These are phyloP conservation scores for Tetramorium bicarinatum DNA, from an alignment of 2,888 invertebrate species.

Conservation along the genomic window DNA sequence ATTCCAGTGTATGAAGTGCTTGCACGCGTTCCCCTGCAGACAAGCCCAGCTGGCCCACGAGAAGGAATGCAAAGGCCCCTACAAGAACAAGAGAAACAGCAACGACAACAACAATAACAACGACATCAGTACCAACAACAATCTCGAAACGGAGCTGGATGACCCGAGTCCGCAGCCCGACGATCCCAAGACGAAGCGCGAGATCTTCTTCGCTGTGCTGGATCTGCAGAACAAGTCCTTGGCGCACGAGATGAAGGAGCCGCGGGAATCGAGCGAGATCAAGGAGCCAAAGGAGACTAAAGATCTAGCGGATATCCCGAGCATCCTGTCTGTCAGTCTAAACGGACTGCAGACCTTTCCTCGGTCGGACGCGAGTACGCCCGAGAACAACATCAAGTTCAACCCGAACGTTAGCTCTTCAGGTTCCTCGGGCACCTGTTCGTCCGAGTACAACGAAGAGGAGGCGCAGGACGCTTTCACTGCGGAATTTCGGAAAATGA, in stretches of 20 bases:
- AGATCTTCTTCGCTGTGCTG: conserved; percentile 94
- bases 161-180: conserved; percentile 83
- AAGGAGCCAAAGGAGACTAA: conserved; percentile 86
- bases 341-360: conserved; percentile 79
- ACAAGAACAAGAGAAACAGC: conserved; percentile 83
- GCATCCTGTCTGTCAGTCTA: conserved; percentile 92
- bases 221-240: conserved; percentile 92
- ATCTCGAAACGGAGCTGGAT: conserved; percentile 19
- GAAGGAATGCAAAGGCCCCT: conserved; percentile 86
- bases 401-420: conserved; percentile 79
- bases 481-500: conserved; percentile 95
- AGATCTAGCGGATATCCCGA: conserved; percentile 95
- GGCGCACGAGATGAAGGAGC: conserved; percentile 75
- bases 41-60: conserved; percentile 91
- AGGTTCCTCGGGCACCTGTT: conserved; percentile 82
- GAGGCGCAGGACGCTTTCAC: conserved; percentile 95
- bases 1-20: conserved; percentile 91
- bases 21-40: conserved; percentile 91
- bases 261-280: conserved; percentile 10
- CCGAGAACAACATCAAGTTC: conserved; percentile 75
- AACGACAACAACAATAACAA: conserved; percentile 48
- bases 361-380: conserved; percentile 79
- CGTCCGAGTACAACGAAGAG: conserved; percentile 87
- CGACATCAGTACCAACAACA: conserved; percentile 38
- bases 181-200: conserved; percentile 89